Percentiles rank a stretch among this genome's conserved stretches.
phyloP scores from a whole-genome alignment of 1,140 invertebrate species.

The Geopemphigus sp. region DNA sequence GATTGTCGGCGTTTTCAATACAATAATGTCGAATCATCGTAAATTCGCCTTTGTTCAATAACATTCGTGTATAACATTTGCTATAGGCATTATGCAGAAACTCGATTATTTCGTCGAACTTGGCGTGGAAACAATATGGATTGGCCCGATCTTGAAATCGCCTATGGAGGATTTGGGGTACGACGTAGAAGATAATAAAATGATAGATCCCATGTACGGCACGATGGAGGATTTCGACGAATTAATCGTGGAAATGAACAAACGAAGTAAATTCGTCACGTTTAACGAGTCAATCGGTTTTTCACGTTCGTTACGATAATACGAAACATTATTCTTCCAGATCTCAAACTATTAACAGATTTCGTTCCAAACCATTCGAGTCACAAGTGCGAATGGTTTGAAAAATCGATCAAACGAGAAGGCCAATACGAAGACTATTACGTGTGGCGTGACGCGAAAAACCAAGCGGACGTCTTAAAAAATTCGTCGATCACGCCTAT shows the following conservation, averaged over 20 bases:
- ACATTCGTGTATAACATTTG: too few species aligned
- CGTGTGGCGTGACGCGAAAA: constrained; percentile 65
- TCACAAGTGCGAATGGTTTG: constrained; percentile 74
- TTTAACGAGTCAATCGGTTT: background rate
- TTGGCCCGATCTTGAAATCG: constrained; percentile 44
- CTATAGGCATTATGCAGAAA: constrained; percentile 58
- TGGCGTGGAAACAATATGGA: constrained; percentile 58
- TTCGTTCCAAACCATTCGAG: constrained; percentile 84
- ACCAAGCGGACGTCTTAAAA: constrained; percentile 56
- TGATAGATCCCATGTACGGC: constrained; percentile 51
- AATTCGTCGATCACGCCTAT: background rate
- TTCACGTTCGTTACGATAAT: too few species aligned
- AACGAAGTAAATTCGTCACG: constrained; percentile 4
- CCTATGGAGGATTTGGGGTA: constrained; percentile 72
- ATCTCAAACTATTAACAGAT: constrained; percentile 76
- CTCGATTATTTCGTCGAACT: constrained; percentile 65
- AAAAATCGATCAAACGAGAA: constrained; percentile 61
- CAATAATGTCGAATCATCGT: too few species aligned
- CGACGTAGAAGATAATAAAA: constrained; percentile 71
- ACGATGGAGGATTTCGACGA: constrained; percentile 39
- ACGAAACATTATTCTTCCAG: too few species aligned
- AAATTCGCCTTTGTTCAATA: too few species aligned
- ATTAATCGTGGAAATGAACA: constrained; percentile 1
- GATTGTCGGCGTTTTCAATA: too few species aligned
- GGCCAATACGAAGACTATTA: constrained; percentile 71